Evolutionary conservation across 2,797 vertebrate species (phyloP).

Genomic region (Hirundo rustica): DNA sequence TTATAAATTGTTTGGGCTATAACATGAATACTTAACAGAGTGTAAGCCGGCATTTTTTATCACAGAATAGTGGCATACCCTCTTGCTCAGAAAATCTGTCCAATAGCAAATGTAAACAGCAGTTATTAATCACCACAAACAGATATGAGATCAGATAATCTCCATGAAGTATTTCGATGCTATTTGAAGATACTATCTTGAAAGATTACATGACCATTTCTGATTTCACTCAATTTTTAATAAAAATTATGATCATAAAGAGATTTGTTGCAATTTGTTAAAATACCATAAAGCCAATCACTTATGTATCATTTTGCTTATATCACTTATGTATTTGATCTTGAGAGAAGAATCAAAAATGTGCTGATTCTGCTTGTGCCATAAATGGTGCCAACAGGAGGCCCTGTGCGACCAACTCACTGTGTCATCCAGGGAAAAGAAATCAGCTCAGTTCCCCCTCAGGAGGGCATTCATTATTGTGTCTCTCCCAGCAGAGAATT

Average conservation of each 20-base stretch:
- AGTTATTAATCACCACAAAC: slow-evolving; percentile 26
- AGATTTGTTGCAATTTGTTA: not conserved
- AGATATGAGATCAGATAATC: not conserved
- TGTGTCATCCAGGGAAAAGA: not conserved
- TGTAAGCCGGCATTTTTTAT: not conserved
- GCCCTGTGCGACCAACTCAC: fast-evolving
- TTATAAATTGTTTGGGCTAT: not conserved
- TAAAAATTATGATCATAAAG: not conserved
- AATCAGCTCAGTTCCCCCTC: not conserved
- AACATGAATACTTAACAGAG: not conserved
- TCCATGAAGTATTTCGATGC: not conserved
- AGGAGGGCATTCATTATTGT: not conserved
- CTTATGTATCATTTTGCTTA: not conserved
- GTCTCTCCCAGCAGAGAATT: not conserved
- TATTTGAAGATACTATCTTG: not conserved
- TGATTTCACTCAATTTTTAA: not conserved
- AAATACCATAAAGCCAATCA: not conserved
- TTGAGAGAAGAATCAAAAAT: not conserved
- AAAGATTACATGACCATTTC: not conserved
- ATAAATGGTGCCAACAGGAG: not conserved
- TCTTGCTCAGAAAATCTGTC: not conserved
- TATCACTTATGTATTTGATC: not conserved
- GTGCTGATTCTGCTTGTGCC: not conserved
- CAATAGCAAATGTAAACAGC: slow-evolving; percentile 14
- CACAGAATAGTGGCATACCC: not conserved